Percentiles rank a stretch among this genome's conserved stretches.
phyloP scores from a whole-genome alignment of 2,888 invertebrate genomes.

The Stenotaenia linearis region DNA sequence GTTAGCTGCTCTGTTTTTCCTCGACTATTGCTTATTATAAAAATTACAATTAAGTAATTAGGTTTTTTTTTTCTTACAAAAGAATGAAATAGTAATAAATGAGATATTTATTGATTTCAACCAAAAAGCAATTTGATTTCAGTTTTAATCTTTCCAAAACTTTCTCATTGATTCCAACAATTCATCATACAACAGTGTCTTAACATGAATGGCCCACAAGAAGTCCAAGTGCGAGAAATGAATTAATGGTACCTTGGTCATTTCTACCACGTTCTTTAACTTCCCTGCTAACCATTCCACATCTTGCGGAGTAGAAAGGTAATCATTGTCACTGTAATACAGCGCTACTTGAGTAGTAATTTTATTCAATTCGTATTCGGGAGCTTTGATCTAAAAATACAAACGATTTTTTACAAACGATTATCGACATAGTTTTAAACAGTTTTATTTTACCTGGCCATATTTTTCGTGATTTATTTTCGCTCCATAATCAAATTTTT shows the following conservation, averaged over 20 bases:
- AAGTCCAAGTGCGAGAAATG: constrained; percentile 10
- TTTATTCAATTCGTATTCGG: neutral
- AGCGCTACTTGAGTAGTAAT: neutral
- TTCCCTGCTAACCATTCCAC: neutral
- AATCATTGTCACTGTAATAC: neutral
- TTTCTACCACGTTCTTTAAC: neutral
- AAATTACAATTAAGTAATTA: no score
- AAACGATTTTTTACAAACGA: neutral
- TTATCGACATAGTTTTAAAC: neutral
- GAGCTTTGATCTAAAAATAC: neutral
- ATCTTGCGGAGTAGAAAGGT: neutral
- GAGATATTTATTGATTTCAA: no score
- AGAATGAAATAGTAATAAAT: no score
- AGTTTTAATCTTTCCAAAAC: neutral
- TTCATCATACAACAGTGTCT: neutral
- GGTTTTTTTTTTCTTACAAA: no score
- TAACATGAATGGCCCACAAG: neutral
- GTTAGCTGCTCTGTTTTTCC: no score
- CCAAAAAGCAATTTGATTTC: no score
- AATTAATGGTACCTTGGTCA: neutral
- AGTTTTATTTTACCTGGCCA: neutral
- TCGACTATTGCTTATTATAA: no score
- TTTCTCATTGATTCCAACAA: neutral
- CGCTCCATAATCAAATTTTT: neutral
- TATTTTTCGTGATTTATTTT: neutral